Evolutionary conservation across 64 coral and sea anemone species (phyloP).

Genomic region (Astreopora myriophthalma): DNA sequence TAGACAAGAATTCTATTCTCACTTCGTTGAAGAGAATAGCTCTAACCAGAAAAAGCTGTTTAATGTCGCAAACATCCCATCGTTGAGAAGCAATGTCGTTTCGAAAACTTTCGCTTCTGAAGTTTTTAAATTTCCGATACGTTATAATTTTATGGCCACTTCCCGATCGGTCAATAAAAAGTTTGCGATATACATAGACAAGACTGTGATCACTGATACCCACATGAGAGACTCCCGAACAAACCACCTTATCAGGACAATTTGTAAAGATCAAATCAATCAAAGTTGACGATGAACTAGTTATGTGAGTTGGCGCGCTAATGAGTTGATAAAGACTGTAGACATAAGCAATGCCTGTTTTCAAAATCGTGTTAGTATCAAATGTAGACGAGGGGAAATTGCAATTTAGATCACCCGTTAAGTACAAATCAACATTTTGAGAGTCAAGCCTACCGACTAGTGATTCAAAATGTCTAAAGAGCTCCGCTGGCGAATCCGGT

Average conservation of each 20-base stretch:
- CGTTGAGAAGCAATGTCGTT: too few relatives aligned
- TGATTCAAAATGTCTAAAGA: background rate
- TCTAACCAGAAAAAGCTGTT: too few relatives aligned
- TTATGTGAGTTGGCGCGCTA: background rate
- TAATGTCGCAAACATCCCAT: too few relatives aligned
- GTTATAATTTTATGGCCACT: conserved; percentile 41
- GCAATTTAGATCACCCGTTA: conserved; percentile 65
- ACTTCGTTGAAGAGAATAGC: too few relatives aligned
- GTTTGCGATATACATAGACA: conserved; percentile 63
- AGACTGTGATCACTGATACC: conserved; percentile 35
- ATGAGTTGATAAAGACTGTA: conserved; percentile 36
- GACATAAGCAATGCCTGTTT: conserved; percentile 20
- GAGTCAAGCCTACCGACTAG: conserved; percentile 33
- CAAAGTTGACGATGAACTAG: conserved; percentile 1
- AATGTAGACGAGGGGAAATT: conserved; percentile 9
- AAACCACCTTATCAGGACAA: conserved; percentile 22
- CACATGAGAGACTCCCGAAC: conserved; percentile 28
- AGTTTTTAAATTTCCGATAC: too few relatives aligned
- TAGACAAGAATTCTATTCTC: too few relatives aligned
- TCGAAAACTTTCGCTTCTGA: too few relatives aligned
- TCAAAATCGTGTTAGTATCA: conserved; percentile 18
- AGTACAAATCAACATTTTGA: conserved; percentile 63
- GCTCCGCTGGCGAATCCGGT: conserved; percentile 1
- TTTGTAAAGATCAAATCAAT: conserved; percentile 58
- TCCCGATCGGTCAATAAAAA: background rate